phyloP scores from a whole-genome alignment of 1,140 invertebrate species.

The Drosophila tsacasi region DNA sequence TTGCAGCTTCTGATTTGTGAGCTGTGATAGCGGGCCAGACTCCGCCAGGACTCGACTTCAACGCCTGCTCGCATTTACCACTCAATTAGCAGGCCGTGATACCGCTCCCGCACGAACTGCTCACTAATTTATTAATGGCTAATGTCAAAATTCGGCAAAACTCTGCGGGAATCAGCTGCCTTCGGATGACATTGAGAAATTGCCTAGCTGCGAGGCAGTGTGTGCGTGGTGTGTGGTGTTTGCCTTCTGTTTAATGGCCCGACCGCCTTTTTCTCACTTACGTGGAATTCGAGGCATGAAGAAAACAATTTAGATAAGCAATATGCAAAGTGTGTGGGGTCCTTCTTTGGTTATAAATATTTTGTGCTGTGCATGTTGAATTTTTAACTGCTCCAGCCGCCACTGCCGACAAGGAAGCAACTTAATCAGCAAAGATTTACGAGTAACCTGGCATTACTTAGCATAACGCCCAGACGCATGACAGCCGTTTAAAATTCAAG shows the following conservation, averaged over 20 bases:
- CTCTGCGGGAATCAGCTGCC: constrained; percentile 42
- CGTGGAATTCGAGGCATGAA: constrained; percentile 17
- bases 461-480: constrained; percentile 27
- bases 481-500: constrained; percentile 71
- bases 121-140: constrained; percentile 78
- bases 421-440: constrained; percentile 69
- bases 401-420: constrained; percentile 31
- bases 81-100: constrained; percentile 67
- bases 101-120: constrained; percentile 26
- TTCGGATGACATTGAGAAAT: constrained; percentile 79
- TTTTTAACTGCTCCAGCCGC: constrained; percentile 31
- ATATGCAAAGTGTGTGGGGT: constrained; percentile 53
- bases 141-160: constrained; percentile 61
- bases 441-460: constrained; percentile 44
- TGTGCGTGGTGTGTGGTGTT: constrained; percentile 7
- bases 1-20: constrained; percentile 42
- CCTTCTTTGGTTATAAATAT: constrained; percentile 43
- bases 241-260: constrained; percentile 64
- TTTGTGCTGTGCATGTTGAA: constrained; percentile 48
- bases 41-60: constrained; percentile 10
- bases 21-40: constrained; percentile 8
- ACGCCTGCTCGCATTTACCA: constrained; percentile 41
- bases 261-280: constrained; percentile 52
- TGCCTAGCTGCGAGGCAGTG: constrained; percentile 37
- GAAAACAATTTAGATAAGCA: constrained; percentile 81